Base-by-base conservation (phyloP, 1,140 invertebrate genomes). In the Papilio machaon region DNA sequence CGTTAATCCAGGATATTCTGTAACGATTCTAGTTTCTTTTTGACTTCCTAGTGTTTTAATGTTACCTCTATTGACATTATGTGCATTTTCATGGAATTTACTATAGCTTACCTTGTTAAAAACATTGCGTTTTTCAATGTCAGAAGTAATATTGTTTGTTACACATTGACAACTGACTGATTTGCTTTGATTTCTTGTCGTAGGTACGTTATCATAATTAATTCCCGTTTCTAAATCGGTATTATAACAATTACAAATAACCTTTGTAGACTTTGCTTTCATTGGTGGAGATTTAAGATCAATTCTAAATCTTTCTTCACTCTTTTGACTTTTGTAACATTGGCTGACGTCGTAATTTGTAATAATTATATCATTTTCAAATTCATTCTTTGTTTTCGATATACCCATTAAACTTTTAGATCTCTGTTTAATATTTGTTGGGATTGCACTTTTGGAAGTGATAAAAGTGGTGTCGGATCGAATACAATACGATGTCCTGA, bases 391-490 rank as follows among this genome's bases (percentile, higher is more conserved):
- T 8, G 80, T 47, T 81, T 73, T 52, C 58, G 60, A 67, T 79
- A 83, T 67, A 58, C 76, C 79, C 13, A 80, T 43, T 30, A 81
- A 30, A 78, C 75, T 76, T 10, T 52, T 80, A 46, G 79, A 81
- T 60, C 81, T 85, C 17, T 78, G 70, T 64, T 81, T 80, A 5
- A 67, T 52, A 10, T 82, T 79, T 7, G 35, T 78, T 67, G 23
- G 43, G 70, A 35, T 70, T 54, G 17, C 54, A 49, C 13, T 52
- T 38, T 85, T 83, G 1, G 77, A 83, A 35, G 84, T 82, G 38
- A 73, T 19, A 58, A 82, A 43, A 5, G 84, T 83, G 5, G 80
- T 35, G 47, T 84, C 82, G 4, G 84, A 85, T 60, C 74, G 43
- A 64, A 75, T 79, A 7, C 47, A 58, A 8, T 38, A 70, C 5